Base-by-base conservation (phyloP, 2,888 invertebrate genomes). In the Emmelina monodactyla region DNA sequence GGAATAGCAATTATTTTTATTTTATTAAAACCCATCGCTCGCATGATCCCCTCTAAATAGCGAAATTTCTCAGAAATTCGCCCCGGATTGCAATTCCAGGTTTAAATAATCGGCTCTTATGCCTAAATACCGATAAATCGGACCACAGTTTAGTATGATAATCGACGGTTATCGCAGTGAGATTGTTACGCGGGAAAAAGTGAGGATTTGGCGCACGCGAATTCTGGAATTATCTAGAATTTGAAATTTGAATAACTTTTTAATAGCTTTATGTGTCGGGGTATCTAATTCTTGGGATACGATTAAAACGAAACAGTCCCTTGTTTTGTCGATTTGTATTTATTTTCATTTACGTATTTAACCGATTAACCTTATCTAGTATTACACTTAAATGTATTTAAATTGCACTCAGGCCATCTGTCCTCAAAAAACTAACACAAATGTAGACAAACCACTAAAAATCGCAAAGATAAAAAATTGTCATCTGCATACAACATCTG, bases 401-500 rank as follows among this genome's bases (percentile, higher is more conserved):
- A 19, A 6, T 19, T 6, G 9, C 19, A 70, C 68, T 62, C 62
- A 61, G 58, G 62, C 60, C 76, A 78, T 70, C 75, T 76, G 76
- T 65, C 55, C 41, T 61, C 65, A 61, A 73, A 73, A 69, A 73
- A 66, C 50, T 51, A 45, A 41, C 49, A 44, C 47, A 51, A 57
- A 54, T 52, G 51, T 53, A 56, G 58, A 62, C 61, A 59, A 63
- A 58, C 69, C 59, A 67, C 68, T 71, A 76, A 76, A 76, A 75
- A 78, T 78, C 67, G 76, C 75, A 68, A 52, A 57, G 29, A 12
- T 29, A 66, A 75, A 67, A 75, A 75, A 71, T 55, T 78, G 73
- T 79, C 78, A 76, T 79, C 75, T 78, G 78, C 78, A 79, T 79
- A 75, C 55, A 62, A 63, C 78, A 78, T 72, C 75, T 79, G 78